Evolutionary conservation across 2,797 vertebrate species (phyloP), one percentile per base, ranked within the genome.

Genomic region (Phalanger gymnotis): DNA sequence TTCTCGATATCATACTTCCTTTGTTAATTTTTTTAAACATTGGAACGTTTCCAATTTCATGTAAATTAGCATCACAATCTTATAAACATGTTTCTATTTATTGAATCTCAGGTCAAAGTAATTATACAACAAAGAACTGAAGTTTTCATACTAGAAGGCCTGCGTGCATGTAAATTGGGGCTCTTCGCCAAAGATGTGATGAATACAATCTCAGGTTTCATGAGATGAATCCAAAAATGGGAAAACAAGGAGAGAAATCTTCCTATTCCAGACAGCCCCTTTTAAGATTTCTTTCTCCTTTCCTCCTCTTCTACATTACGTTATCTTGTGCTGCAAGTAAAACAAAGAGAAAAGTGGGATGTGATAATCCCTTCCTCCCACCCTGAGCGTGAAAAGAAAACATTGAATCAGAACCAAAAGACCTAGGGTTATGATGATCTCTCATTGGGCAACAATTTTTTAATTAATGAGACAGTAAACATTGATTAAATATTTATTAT

Each of bases 61-160:
- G 96, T 96, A 96, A 97, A 98, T 98, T 97, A 97, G 96, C 96
- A 98, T 95, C 93, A 92, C 94, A 97, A 90, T 97, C 92, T 97
- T 97, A 97, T 97, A 97, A 97, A 97, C 96, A 97, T 97, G 96
- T 98, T 98, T 97, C 97, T 97, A 92, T 97, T 98, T 98, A 97
- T 97, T 97, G 96, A 98, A 95, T 98, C 93, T 91, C 28, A 93
- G 97, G 97, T 97, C 97, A 97, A 97, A 98, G 96, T 97, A 97
- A 98, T 98, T 98, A 98, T 98, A 97, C 96, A 98, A 97, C 96
- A 97, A 98, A 98, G 97, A 98, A 97, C 95, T 97, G 97, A 96
- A 96, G 97, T 97, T 97, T 98, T 98, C 95, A 96, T 97, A 97
- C 94, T 53, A 98, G 96, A 95, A 96, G 97, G 96, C 92, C 91